Evolutionary conservation across 1,140 invertebrate species (phyloP), one percentile per base, ranked within the genome.

Genomic region (Penaeus japonicus): DNA sequence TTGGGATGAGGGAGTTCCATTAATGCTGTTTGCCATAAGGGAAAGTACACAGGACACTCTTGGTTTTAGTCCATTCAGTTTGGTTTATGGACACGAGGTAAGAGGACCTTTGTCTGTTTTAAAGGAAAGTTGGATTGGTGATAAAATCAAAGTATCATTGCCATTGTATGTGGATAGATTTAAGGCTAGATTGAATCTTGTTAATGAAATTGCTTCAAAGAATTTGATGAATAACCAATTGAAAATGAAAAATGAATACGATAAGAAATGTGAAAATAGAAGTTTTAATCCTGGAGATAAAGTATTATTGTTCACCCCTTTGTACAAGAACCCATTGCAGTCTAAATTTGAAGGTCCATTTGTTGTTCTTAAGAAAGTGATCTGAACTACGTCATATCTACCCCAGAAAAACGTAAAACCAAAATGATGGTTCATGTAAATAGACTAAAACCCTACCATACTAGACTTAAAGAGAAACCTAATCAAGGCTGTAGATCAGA

Each of bases 41-140:
- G 77, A 79, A 10, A 32, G 27, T 32, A 35, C 39, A 17, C 77
- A 79, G 35, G 77, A 79, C 20, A 35, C 77, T 32, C 77, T 79
- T 39, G 77, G 77, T n/a, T 79, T 79, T 35, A 79, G 77, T 39
- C 77, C 77, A 79, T 79, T 79, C 39, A 27, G 39, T 27, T 39
- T 79, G 39, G 77, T 79, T 30, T 79, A 35, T 35, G 77, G 20
- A 30, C 77, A 79, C 35, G 27, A 79, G 12, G 77, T 79, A 15
- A 79, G 77, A 73, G 77, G 77, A 30, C 77, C 77, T 30, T 79
- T 79, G 35, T 35, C 77, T 10, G 24, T 79, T 27, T 39, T 79
- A 35, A 79, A n/a, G 24, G 77, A 79, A 32, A 30, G 35, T 20
- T 39, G n/a, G n/a, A n/a, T n/a, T n/a, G n/a, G n/a, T n/a, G n/a